Base-by-base conservation (phyloP, 2,888 invertebrate genomes). In the Chloromyia formosa region DNA sequence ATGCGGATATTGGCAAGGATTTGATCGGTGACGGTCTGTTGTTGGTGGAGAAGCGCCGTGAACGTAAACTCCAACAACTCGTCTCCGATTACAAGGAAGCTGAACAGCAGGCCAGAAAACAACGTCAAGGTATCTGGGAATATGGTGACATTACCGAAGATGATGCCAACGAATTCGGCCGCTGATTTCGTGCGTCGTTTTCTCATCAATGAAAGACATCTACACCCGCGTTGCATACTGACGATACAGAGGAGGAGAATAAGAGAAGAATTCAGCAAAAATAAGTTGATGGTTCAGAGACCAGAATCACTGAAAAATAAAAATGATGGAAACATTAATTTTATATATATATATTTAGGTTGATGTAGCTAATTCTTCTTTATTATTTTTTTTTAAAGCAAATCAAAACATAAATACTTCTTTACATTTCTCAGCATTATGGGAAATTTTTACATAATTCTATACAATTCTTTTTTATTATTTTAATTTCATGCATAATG, bases 41-140 rank as follows among this genome's bases (percentile, higher is more conserved):
- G 58, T 85, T 97, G 77, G 92, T 93, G 78, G 96, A 97, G 74
- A 88, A 89, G 75, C 87, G 92, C 78, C 91, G 93, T 79, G 97
- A 97, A 82, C 91, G 91, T 78, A 90, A 95, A 80, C 90, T 97
- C 78, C 90, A 91, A 77, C 90, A 91, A 83, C 85, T 97, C 84
- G 90, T 93, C 76, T 87, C 89, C 56, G 94, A 95, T 81, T 98
- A 97, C 86, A 89, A 89, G 82, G 90, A 90, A 75, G 95, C 96
- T 60, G 94, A 97, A 85, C 92, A 94, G 78, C 89, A 90, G 78
- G 98, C 98, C 22, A 93, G 94, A 86, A 91, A 91, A 81, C 90
- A 91, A 80, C 95, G 96, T 84, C 88, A 91, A 81, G 94, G 94
- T 86, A 92, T 99, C 81, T 99, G 98, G 98, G 93, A 94, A 83